A percentile compares a stretch with the other conserved stretches of the same genome.
Conservation (phyloP, 2,113 vertebrate genomes). For the Brachyistius frenatus region DNA sequence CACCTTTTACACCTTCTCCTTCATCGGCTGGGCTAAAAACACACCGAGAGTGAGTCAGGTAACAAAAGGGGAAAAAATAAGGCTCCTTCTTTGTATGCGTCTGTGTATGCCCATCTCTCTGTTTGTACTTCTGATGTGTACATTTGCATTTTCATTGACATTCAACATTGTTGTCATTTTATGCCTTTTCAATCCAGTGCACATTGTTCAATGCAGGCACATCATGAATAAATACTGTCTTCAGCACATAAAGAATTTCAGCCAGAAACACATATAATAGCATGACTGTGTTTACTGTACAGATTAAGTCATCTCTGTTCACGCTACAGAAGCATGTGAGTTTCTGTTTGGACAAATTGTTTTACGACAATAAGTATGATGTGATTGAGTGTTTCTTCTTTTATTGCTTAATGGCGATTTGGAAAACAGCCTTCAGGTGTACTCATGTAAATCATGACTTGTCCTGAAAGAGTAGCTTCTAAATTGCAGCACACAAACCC, state of each 20-base stretch:
- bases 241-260: not conserved
- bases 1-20: constrained; percentile 3
- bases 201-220: not conserved
- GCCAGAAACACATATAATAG: not conserved
- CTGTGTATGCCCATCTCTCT: not conserved
- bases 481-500: not conserved
- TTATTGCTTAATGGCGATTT: too few species aligned
- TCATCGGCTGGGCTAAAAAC: not conserved
- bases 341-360: not conserved
- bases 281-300: not conserved
- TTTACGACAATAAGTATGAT: too few species aligned
- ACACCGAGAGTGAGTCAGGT: not conserved
- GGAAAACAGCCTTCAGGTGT: too few species aligned
- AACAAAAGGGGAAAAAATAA: constrained; percentile 5
- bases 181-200: not conserved
- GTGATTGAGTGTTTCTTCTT: too few species aligned
- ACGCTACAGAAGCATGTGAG: not conserved
- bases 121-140: not conserved
- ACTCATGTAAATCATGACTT: not conserved
- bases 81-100: not conserved
- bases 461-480: not conserved
- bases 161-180: not conserved
- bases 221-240: not conserved
- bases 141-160: constrained; percentile 28
- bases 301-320: not conserved